Base-by-base conservation (phyloP, 2,797 vertebrate genomes). In the Dromococcyx pavoninus region DNA sequence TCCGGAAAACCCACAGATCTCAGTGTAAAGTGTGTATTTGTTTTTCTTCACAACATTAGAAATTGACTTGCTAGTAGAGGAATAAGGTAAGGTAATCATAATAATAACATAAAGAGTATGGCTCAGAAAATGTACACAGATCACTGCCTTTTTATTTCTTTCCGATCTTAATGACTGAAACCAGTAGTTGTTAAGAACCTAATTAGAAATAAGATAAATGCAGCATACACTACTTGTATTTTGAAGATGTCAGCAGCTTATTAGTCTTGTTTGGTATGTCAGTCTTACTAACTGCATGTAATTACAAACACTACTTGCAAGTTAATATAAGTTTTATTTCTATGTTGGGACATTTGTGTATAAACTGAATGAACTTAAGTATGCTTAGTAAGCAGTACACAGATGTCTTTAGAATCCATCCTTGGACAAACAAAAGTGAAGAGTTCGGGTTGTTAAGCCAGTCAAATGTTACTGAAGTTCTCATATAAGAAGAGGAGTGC, bases 21-120 rank as follows among this genome's bases (percentile, higher is more conserved):
- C 80, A 81, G 41, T 67, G 84, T 85, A 95, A 70, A 74, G 58
- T 78, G n/a, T 79, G 50, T 30, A 50, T n/a, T 84, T 96, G 70
- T 25, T 94, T 94, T 95, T 66, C 66, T 95, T 96, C 84, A 76
- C 76, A 94, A 50, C 41, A 71, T 50, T 86, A 67, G 64, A 88
- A 88, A 83, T 13, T 39, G 19, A 91, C 84, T 69, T 86, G 86
- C 57, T 94, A 60, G 77, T 91, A 96, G 46, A 95, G 51, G 88
- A 92, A 48, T 77, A 95, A 97, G 66, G 70, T 58, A 92, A 86
- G 1, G 0, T 50, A 96, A 57, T 28, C 12, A 13, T 79, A 94
- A 94, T 27, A 86, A 72, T 53, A 80, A 46, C 12, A 22, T 7
- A 65, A 91, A 87, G 41, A 30, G 78, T 81, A 69, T 39, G 54